Evolutionary conservation across 2,113 vertebrate species (phyloP), one percentile per base, ranked within the genome.

Genomic region (Varanus komodoensis): DNA sequence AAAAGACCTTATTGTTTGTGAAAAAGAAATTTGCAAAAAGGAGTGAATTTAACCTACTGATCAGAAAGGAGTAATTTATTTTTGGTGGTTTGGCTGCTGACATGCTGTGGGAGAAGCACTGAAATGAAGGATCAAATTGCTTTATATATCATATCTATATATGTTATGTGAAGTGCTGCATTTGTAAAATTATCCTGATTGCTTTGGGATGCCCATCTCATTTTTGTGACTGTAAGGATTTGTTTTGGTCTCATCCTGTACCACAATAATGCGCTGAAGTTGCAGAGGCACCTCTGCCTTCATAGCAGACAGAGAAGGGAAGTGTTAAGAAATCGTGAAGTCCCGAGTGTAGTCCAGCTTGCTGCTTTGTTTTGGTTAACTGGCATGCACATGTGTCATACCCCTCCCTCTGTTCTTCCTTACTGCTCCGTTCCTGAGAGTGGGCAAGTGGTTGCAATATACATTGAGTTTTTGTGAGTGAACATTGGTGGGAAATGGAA

Each of bases 301-400:
- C n/a, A 48, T 3, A 61, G 54, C 61, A 67, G 32, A 23, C 32
- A 54, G 61, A 29, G 83, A 1, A n/a, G 21, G 86, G 81, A 91
- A 89, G 90, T 87, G 91, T 75, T 93, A 90, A 89, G 91, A 83
- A 52, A 7, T 75, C 0, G n/a, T 82, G 91, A 77, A 77, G 89
- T 67, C 84, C 68, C 50, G 85, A 1, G 25, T 88, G 64, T 92
- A n/a, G 89, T 86, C 86, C 82, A 88, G 89, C 91, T 93, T 93
- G 93, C 50, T 50, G 64, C 92, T 95, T 95, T 96, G 96, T 96
- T 96, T 96, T 96, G 94, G 94, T 93, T 93, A 93, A 89, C 95
- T 94, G 94, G 92, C 94, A 90, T 82, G 90, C 94, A 95, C 92
- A 93, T 95, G 94, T 44, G 88, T 92, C 92, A 91, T 90, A 87